Base-by-base conservation (phyloP, 2,888 invertebrate genomes). In the Herminia tarsipennalis region DNA sequence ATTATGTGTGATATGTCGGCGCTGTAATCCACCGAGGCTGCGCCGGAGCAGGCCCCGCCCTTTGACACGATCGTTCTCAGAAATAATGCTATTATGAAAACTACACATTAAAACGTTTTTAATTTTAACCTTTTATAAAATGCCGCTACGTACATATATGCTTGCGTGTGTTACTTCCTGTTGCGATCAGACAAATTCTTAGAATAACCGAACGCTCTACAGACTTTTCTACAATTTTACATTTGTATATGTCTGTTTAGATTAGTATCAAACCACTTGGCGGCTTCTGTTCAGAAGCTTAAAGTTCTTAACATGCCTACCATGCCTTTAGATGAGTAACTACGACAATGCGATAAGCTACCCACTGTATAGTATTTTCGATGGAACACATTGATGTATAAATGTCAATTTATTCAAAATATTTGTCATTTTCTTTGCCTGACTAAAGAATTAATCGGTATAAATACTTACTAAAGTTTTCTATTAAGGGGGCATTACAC, bases 41-140 rank as follows among this genome's bases (percentile, higher is more conserved):
- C 60, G 55, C 52, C 50, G 53, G 55, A 61, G 54, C 54, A 49
- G 41, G 67, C 34, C 48, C 51, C 66, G 70, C 73, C 69, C 70
- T 75, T 73, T 70, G 72, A 76, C 73, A 69, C 51, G 36, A 47
- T 56, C 34, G 39, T 54, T 65, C 62, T 61, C 27, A 56, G 65
- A 67, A 67, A 48, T 47, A 32, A 41, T 29, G 30, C 46, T 37
- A 37, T 52, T 36, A 45, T 49, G 35, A 43, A 37, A 28, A 38
- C 40, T 30, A 41, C 47, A 41, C 43, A 45, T 56, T 52, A 24
- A 50, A 33, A 56, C 36, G 28, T 43, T 48, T 34, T 56, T 45
- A 47, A 30, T 22, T 35, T 34, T 37, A 40, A 41, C 45, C 27
- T 55, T 48, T 52, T 29, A n/a, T n/a, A 30, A 38, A 46, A 35